phyloP scores from a whole-genome alignment of 2,888 invertebrate genomes.

The Carterocephalus palaemon region DNA sequence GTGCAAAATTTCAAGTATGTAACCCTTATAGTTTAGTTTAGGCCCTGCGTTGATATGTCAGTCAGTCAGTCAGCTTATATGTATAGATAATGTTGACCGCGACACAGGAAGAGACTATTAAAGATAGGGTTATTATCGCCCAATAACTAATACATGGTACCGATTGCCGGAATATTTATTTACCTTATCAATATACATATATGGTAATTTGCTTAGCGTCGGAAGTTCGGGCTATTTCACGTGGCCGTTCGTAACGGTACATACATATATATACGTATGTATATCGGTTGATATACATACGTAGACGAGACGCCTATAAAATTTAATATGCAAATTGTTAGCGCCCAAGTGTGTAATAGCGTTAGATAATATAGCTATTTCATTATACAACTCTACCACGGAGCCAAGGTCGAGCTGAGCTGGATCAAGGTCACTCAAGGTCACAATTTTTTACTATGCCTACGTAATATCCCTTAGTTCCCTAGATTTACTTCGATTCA shows the following conservation, averaged over 20 bases:
- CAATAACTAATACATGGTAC: constrained; percentile 6
- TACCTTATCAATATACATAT: constrained; percentile 18
- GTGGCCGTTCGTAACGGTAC: constrained; percentile 4
- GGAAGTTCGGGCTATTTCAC: constrained; percentile 9
- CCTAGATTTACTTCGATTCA: too few relatives aligned
- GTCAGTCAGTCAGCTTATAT: too few relatives aligned
- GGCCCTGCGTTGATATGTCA: too few relatives aligned
- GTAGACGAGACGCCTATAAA: not conserved
- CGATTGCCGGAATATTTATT: constrained; percentile 18
- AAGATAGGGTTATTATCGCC: constrained; percentile 22
- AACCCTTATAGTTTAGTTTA: too few relatives aligned
- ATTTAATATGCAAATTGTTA: constrained; percentile 12
- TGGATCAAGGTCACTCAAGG: too few relatives aligned
- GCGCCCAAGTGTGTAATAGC: not conserved
- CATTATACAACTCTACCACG: not conserved
- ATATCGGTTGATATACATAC: constrained; percentile 1
- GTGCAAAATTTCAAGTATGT: too few relatives aligned
- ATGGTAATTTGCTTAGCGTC: constrained; percentile 17
- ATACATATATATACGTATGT: not conserved
- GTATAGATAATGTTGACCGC: too few relatives aligned
- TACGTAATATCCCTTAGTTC: too few relatives aligned
- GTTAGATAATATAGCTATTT: constrained; percentile 4
- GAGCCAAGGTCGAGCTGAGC: constrained; percentile 5
- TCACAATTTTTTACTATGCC: too few relatives aligned
- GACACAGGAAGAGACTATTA: too few relatives aligned